Conservation (phyloP, 1,140 invertebrate genomes). For the Aphidius ervi region DNA sequence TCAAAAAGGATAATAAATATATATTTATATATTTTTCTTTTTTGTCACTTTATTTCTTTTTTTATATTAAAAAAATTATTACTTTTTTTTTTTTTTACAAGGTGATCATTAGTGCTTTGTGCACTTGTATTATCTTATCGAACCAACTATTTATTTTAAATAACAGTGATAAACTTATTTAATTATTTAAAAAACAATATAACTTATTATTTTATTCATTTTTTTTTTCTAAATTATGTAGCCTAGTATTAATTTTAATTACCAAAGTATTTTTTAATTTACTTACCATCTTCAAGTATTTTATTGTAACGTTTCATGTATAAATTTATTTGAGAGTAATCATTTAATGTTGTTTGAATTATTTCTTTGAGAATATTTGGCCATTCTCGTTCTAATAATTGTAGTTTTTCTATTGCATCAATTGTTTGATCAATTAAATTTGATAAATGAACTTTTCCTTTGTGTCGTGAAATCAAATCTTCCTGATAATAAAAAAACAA, state of each 20-base stretch:
- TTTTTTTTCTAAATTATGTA: not conserved
- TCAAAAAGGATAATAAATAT: not conserved
- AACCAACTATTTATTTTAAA: constrained; percentile 3
- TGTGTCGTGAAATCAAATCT: constrained; percentile 65
- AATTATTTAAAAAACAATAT: not conserved
- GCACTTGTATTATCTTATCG: constrained; percentile 2
- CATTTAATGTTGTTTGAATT: constrained; percentile 68
- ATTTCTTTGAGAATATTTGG: constrained; percentile 69
- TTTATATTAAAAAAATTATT: constrained; percentile 7
- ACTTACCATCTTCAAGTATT: constrained; percentile 36
- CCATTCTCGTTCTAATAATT: constrained; percentile 69
- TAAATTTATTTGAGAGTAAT: constrained; percentile 71
- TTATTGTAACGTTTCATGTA: constrained; percentile 62
- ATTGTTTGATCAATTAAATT: constrained; percentile 66
- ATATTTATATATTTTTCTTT: not conserved
- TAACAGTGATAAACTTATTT: constrained; percentile 11
- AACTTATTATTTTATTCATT: not conserved
- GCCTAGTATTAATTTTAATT: not conserved
- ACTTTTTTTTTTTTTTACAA: not conserved
- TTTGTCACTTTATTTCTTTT: constrained; percentile 4
- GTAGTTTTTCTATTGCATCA: constrained; percentile 69
- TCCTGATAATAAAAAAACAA: constrained; percentile 54
- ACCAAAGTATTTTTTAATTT: constrained; percentile 3
- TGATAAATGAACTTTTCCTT: constrained; percentile 64
- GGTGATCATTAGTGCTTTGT: constrained; percentile 6